phyloP scores from a whole-genome alignment of 2,888 invertebrate species.

The Ennomos erosarius region DNA sequence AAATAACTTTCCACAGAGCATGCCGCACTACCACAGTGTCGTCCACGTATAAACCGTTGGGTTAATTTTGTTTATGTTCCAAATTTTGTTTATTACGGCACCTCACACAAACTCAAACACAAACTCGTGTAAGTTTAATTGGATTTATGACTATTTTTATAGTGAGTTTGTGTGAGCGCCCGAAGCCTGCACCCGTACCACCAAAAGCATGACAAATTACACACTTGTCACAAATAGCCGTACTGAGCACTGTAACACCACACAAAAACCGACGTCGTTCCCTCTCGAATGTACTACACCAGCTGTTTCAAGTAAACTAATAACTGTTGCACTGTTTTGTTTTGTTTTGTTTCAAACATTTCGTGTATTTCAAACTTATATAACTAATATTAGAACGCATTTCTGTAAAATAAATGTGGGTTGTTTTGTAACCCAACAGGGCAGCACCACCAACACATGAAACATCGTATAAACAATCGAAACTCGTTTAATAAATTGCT shows the following conservation, averaged over 20 bases:
- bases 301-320: slow-evolving; percentile 26
- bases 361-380: slow-evolving; percentile 5
- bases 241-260: slow-evolving; percentile 59
- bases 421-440: slow-evolving; percentile 14
- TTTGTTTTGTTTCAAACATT: slow-evolving; percentile 33
- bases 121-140: slow-evolving; percentile 49
- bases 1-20: slow-evolving; percentile 75
- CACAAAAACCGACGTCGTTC: slow-evolving; percentile 40
- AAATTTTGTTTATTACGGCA: slow-evolving; percentile 49
- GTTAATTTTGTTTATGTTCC: slow-evolving; percentile 62
- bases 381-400: neutral
- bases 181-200: slow-evolving; percentile 80
- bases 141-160: slow-evolving; percentile 28
- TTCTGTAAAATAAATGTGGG: slow-evolving; percentile 6
- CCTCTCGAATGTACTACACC: slow-evolving; percentile 32
- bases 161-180: slow-evolving; percentile 66
- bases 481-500: slow-evolving; percentile 1
- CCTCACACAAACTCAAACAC: slow-evolving; percentile 69
- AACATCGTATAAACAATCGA: slow-evolving; percentile 3
- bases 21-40: slow-evolving; percentile 77
- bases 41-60: slow-evolving; percentile 66
- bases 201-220: slow-evolving; percentile 76
- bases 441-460: slow-evolving; percentile 6
- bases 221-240: slow-evolving; percentile 59
- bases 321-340: slow-evolving; percentile 41